These are phyloP conservation scores for Rhodeus uyekii DNA, from an alignment of 2,797 vertebrate genomes.

Conservation along the genomic window DNA sequence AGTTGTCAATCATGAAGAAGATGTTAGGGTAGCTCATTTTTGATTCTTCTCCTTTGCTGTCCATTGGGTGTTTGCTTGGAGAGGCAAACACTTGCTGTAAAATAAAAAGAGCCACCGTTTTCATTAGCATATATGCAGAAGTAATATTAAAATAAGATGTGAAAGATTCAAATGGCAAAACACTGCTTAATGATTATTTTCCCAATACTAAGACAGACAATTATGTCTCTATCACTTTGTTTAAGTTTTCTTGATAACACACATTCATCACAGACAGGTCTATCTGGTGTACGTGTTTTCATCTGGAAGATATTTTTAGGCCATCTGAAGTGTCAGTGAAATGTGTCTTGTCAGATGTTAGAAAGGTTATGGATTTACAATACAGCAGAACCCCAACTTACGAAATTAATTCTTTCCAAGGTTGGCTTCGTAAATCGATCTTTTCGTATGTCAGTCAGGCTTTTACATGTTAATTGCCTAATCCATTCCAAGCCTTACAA, in stretches of 20 bases:
- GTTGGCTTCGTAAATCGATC: too few relatives aligned
- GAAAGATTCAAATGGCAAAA: background rate
- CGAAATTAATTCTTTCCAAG: too few relatives aligned
- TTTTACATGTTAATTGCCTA: too few relatives aligned
- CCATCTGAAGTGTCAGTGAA: too few relatives aligned
- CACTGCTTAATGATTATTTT: background rate
- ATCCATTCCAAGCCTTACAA: too few relatives aligned
- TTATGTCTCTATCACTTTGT: background rate
- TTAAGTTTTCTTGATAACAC: background rate
- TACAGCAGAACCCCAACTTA: too few relatives aligned
- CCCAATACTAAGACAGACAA: background rate
- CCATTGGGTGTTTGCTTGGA: conserved; percentile 97
- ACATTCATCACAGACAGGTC: background rate
- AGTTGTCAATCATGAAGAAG: conserved; percentile 99
- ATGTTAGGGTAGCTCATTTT: conserved; percentile 99
- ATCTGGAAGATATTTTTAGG: background rate
- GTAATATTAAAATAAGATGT: too few relatives aligned
- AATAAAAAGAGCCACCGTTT: background rate
- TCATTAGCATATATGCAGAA: background rate
- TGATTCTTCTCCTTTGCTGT: conserved; percentile 98
- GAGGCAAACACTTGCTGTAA: conserved; percentile 95
- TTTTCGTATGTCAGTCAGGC: too few relatives aligned
- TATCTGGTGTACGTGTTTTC: background rate
- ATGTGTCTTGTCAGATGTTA: too few relatives aligned
- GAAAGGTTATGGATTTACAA: too few relatives aligned